A percentile compares a stretch with the other conserved stretches of the same genome.
phyloP scores from a whole-genome alignment of 1,140 invertebrate species.

The Trichonephila clavata region DNA sequence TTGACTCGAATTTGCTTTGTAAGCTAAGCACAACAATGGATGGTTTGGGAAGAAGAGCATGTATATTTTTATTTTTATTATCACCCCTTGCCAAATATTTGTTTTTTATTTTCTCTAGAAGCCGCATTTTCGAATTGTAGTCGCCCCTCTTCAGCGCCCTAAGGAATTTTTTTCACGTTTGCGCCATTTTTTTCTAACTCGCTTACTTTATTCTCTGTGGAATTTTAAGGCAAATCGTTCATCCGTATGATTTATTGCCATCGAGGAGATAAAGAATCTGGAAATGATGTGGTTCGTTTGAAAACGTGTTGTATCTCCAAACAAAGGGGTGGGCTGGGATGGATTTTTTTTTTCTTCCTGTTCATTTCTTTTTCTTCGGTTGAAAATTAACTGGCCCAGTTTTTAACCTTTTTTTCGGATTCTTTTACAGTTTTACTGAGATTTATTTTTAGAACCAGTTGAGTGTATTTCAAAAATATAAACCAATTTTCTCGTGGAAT shows the following conservation, averaged over 20 bases:
- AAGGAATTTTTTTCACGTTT: background rate
- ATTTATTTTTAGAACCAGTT: too few relatives aligned
- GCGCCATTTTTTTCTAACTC: background rate
- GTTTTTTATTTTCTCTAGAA: background rate
- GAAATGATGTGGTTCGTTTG: slow-evolving; percentile 8
- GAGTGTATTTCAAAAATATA: too few relatives aligned
- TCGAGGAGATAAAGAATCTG: background rate
- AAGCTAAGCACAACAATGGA: slow-evolving; percentile 38
- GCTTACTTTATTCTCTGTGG: background rate
- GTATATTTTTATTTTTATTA: background rate
- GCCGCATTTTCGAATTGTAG: background rate
- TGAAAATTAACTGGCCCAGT: too few relatives aligned
- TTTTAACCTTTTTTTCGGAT: too few relatives aligned
- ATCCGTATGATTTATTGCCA: slow-evolving; percentile 19
- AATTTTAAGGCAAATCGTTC: background rate
- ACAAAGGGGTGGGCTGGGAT: background rate
- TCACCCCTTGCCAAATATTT: slow-evolving; percentile 6
- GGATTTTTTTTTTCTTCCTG: too few relatives aligned
- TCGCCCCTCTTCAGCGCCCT: background rate
- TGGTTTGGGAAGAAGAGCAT: background rate
- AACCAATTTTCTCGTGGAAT: too few relatives aligned
- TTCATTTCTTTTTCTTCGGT: too few relatives aligned
- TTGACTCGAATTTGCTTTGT: background rate
- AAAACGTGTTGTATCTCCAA: background rate
- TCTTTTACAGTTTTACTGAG: too few relatives aligned